Evolutionary conservation across 1,140 invertebrate species (phyloP), one percentile per base, ranked within the genome.

Genomic region (Hestina assimilis): DNA sequence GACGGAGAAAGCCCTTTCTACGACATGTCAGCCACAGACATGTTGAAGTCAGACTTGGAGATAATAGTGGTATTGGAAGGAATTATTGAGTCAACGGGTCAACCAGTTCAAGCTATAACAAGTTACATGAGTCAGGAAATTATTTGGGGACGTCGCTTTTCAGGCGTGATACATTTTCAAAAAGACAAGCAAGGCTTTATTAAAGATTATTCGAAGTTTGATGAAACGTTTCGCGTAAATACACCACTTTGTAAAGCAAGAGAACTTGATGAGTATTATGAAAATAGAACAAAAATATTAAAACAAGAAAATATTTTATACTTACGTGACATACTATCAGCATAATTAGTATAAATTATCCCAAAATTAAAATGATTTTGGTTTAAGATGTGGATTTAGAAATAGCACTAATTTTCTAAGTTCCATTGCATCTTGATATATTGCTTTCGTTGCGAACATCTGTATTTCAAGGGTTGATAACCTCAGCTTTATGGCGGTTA

Each of bases 171-270:
- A 1, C 91, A 90, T 26, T 97, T 96, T 82, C 93, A 92, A 33
- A 94, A 95, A 69, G 92, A 94, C 29, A 92, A 93, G 54, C 92
- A 95, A 17, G 92, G 93, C 19, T 97, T 96, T 79, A 91, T 94
- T 51, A 94, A 97, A 5, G 95, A 98, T 79, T 97, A 96, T 65
- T 72, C 76, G 0, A 89, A 87, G 53, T 98, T 98, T 83, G 94
- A 98, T 76, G 93, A 92, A 59, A 95, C 95, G 0, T 91, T 92
- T 54, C 92, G 93, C 63, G 92, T 97, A 4, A 94, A 96, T 55
- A 97, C 94, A 1, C 95, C 96, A 0, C 86, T 94, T 4, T 96
- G 94, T 79, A 94, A 93, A 58, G 95, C 94, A 3, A 90, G 91
- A 53, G 92, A 94, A 29, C 87, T 94, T n/a, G 82, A 90, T 1